Base-by-base conservation (phyloP, 2,113 vertebrate genomes). In the Nibea albiflora region DNA sequence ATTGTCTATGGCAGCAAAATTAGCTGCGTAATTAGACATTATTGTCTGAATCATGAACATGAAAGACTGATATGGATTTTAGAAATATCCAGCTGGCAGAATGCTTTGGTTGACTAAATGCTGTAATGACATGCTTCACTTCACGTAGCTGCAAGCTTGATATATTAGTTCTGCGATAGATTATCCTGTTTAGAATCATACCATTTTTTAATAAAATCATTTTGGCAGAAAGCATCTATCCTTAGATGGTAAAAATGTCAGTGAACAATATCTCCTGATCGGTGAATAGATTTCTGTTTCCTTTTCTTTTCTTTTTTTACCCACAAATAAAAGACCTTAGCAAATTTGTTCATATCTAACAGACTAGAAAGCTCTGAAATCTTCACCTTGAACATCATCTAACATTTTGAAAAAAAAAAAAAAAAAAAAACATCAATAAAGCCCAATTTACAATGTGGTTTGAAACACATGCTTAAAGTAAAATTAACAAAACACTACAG, bases 21-120 rank as follows among this genome's bases (percentile, higher is more conserved):
- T 0, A 5, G 4, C n/a, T n/a, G n/a, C 0, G 7, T 26, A 52
- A 64, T 57, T 4, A 19, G 22, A 39, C 28, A 28, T 61, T 0
- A 35, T 31, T 19, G 54, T 69, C 11, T 80, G 31, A 26, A 65
- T 65, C 22, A 9, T 31, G 39, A 28, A 49, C 1, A 28, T 6
- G n/a, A 58, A 46, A 61, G 56, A 49, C 35, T 54, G 67, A 64
- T 53, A 15, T 11, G 12, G 20, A 42, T 8, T 49, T 50, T 20
- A 5, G 11, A 20, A 24, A 64, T 24, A 39, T 69, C 5, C 77
- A 70, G 47, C 64, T 53, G 68, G 14, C 54, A 57, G 2, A 54
- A 60, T 4, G 0, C 42, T 82, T 53, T 42, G 53, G 19, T 28
- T 42, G 49, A 67, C 62, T 76, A 47, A 62, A 85, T 54, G 39